Percentiles rank a stretch among this genome's conserved stretches.
These are phyloP conservation scores for Lates calcarifer DNA, from an alignment of 2,113 vertebrate species.

Conservation along the genomic window DNA sequence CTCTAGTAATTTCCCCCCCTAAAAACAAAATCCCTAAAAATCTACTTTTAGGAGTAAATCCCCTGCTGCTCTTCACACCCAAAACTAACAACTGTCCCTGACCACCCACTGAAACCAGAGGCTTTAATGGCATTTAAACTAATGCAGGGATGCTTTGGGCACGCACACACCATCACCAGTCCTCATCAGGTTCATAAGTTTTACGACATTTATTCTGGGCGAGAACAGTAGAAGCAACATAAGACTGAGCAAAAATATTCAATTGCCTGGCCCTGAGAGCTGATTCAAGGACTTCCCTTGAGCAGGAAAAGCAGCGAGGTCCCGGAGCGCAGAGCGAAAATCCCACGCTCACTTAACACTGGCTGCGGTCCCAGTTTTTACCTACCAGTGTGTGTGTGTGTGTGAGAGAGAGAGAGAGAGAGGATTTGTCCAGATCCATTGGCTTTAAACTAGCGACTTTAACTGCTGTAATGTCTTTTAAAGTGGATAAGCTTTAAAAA, in stretches of 20 bases:
- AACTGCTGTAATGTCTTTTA: conserved; percentile 41
- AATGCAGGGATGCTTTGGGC: conserved; percentile 23
- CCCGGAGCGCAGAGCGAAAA: conserved; percentile 53
- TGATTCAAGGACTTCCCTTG: conserved; percentile 16
- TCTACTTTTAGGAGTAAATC: conserved; percentile 75
- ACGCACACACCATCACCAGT: not conserved
- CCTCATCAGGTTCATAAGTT: conserved; percentile 25
- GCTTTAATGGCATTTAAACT: conserved; percentile 47
- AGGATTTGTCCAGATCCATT: conserved; percentile 68
- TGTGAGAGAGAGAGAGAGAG: too few relatives aligned
- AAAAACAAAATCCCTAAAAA: conserved; percentile 75
- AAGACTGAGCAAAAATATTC: not conserved
- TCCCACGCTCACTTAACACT: conserved; percentile 64
- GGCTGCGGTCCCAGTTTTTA: conserved; percentile 58
- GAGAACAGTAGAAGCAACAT: not conserved
- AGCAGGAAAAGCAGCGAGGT: conserved; percentile 9
- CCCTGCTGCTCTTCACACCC: conserved; percentile 72
- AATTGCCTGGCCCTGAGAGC: not conserved
- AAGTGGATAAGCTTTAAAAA: conserved; percentile 54
- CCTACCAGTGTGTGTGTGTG: conserved; percentile 46
- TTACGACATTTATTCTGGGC: conserved; percentile 6
- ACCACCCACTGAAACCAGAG: conserved; percentile 52
- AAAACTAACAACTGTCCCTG: conserved; percentile 70
- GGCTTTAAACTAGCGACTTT: conserved; percentile 55
- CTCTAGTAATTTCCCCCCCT: conserved; percentile 38